Evolutionary conservation across 2,113 vertebrate genomes (phyloP), one percentile per base, ranked within the genome.

Genomic region (Machaerirhynchus nigripectus): DNA sequence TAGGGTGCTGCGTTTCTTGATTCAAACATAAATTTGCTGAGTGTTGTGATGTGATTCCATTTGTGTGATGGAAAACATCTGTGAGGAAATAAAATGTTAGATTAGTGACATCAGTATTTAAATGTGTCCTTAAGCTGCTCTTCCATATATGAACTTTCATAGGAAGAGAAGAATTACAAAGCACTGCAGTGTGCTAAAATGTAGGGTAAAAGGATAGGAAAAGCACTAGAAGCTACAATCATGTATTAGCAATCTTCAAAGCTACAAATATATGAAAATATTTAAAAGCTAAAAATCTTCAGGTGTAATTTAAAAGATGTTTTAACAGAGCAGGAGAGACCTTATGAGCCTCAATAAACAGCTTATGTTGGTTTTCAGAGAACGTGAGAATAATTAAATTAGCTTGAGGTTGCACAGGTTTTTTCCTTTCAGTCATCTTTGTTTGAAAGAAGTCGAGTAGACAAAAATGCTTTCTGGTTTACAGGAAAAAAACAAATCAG

Each of bases 131-230:
- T 79, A 78, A 83, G 4, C 5, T 79, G 12, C 3, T 69, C 3
- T 69, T 84, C 50, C 14, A 13, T 60, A 28, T 37, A 57, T 26
- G 28, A 73, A 42, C 4, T 79, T 83, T 85, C 17, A 65, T 8
- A 65, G 33, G 46, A 56, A 27, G 3, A 37, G 7, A 74, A 61
- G 2, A 26, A 47, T 30, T 69, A 57, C 9, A 53, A 65, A 68
- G 5, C 22, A 57, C 9, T 56, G 24, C 22, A 64, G 53, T 56
- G 19, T 11, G 5, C 8, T 61, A 31, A 67, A 75, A 39, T 50
- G 26, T 30, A 42, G 13, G 13, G 13, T 0, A 3, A 49, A 67
- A 21, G 2, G 0, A 30, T 50, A 57, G 16, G 26, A 42, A 67
- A 57, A 76, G 13, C 21, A 14, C 16, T 35, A 13, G 30, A 49